phyloP scores from a whole-genome alignment of 1,140 invertebrate species.

The Proctacanthus coquilletti region DNA sequence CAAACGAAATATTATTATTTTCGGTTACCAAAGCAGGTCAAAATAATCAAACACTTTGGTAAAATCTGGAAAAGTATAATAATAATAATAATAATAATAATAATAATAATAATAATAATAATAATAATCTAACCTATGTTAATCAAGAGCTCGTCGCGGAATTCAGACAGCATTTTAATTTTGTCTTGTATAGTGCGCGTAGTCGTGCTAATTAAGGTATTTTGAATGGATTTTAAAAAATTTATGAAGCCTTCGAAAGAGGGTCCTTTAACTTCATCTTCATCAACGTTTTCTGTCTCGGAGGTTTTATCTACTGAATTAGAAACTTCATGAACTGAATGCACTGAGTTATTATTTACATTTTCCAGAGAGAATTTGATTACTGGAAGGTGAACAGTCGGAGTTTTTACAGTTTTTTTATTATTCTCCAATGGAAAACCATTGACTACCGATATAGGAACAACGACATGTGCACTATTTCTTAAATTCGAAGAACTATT shows the following conservation, averaged over 20 bases:
- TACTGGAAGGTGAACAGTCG: too few species aligned
- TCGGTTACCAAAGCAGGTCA: too few species aligned
- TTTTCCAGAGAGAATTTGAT: too few species aligned
- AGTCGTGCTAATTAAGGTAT: conserved; percentile 35
- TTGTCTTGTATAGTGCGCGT: conserved; percentile 36
- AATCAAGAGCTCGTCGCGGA: conserved; percentile 36
- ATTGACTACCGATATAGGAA: too few species aligned
- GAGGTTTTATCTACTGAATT: too few species aligned
- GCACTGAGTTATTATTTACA: too few species aligned
- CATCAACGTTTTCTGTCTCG: conserved; percentile 3
- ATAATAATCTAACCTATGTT: conserved; percentile 36
- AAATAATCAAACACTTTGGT: too few species aligned
- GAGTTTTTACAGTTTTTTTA: background rate
- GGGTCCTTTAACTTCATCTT: conserved; percentile 9
- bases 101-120: background rate
- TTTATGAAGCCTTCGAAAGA: conserved; percentile 27
- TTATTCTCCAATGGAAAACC: too few species aligned
- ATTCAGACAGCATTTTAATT: conserved; percentile 35
- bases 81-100: conserved; percentile 1
- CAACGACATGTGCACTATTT: conserved; percentile 10
- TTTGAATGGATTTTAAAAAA: conserved; percentile 35
- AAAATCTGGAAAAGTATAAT: too few species aligned
- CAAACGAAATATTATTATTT: too few species aligned
- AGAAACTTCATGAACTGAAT: too few species aligned
- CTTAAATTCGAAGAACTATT: conserved; percentile 9